Conservation (phyloP, 1,140 invertebrate genomes). For the Drosophila littoralis region DNA sequence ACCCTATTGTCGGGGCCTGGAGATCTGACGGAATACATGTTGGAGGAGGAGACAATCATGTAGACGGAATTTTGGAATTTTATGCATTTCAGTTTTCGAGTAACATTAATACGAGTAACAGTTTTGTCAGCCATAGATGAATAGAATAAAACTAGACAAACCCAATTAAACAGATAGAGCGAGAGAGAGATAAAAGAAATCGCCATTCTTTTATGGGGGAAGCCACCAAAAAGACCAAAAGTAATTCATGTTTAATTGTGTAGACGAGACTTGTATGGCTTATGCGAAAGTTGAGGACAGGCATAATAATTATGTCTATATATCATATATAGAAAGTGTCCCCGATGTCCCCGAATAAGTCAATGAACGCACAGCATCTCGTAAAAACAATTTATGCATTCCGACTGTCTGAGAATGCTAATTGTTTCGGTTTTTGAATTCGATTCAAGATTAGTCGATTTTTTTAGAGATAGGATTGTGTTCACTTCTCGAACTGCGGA, state of each 20-base stretch:
- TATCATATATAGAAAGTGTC: slow-evolving; percentile 28
- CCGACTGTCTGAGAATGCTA: slow-evolving; percentile 26
- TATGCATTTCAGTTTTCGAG: too few relatives aligned
- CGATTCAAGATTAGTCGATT: slow-evolving; percentile 18
- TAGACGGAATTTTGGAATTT: slow-evolving; percentile 25
- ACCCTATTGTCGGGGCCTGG: slow-evolving; percentile 57
- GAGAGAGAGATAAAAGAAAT: not conserved
- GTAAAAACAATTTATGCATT: slow-evolving; percentile 40
- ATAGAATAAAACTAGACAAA: too few relatives aligned
- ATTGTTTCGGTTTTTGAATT: slow-evolving; percentile 11
- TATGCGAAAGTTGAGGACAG: not conserved
- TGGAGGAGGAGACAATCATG: slow-evolving; percentile 74
- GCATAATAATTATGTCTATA: slow-evolving; percentile 1
- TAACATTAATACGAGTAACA: too few relatives aligned
- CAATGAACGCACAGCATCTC: slow-evolving; percentile 18
- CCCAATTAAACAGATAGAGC: not conserved
- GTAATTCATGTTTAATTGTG: slow-evolving; percentile 1
- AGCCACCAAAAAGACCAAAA: slow-evolving; percentile 26
- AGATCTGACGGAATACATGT: slow-evolving; percentile 70
- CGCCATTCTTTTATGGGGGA: slow-evolving; percentile 17
- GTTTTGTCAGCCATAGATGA: too few relatives aligned
- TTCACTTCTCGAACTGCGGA: slow-evolving; percentile 6
- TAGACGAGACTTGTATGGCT: slow-evolving; percentile 34
- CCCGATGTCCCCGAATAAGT: slow-evolving; percentile 11
- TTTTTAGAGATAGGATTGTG: slow-evolving; percentile 1